Evolutionary conservation across 1,140 invertebrate species (phyloP).

Genomic region (Luehdorfia chinensis): DNA sequence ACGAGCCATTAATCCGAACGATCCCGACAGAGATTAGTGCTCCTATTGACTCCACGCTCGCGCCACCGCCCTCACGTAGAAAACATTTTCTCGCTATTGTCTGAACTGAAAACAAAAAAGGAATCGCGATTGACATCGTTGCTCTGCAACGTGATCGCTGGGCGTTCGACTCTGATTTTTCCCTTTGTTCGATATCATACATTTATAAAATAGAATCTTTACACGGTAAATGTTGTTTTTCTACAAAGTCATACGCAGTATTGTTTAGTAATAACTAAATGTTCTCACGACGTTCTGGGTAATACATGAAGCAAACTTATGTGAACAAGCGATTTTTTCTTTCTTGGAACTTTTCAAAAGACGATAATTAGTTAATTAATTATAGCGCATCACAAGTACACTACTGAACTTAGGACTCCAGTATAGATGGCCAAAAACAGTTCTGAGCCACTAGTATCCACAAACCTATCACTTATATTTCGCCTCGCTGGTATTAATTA

Average conservation of each 20-base stretch:
- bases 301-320: too few species aligned
- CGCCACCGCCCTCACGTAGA: slow-evolving; percentile 43
- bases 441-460: too few species aligned
- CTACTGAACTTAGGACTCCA: too few species aligned
- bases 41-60: slow-evolving; percentile 49
- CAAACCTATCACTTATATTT: too few species aligned
- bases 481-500: too few species aligned
- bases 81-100: slow-evolving; percentile 68
- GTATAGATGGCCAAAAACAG: too few species aligned
- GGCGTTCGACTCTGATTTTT: slow-evolving; percentile 26
- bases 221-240: slow-evolving; percentile 2
- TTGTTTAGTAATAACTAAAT: slow-evolving; percentile 2
- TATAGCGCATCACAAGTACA: too few species aligned
- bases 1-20: slow-evolving; percentile 69
- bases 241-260: neutral
- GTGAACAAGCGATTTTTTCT: too few species aligned
- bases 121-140: slow-evolving; percentile 59
- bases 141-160: slow-evolving; percentile 22
- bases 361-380: too few species aligned
- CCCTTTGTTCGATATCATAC: slow-evolving; percentile 36
- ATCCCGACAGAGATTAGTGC: slow-evolving; percentile 65
- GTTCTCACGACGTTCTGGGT: slow-evolving; percentile 9
- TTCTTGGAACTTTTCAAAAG: too few species aligned
- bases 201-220: slow-evolving; percentile 22
- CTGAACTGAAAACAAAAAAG: slow-evolving; percentile 57